phyloP scores from a whole-genome alignment of 2,797 vertebrate genomes.

The Myripristis murdjan region DNA sequence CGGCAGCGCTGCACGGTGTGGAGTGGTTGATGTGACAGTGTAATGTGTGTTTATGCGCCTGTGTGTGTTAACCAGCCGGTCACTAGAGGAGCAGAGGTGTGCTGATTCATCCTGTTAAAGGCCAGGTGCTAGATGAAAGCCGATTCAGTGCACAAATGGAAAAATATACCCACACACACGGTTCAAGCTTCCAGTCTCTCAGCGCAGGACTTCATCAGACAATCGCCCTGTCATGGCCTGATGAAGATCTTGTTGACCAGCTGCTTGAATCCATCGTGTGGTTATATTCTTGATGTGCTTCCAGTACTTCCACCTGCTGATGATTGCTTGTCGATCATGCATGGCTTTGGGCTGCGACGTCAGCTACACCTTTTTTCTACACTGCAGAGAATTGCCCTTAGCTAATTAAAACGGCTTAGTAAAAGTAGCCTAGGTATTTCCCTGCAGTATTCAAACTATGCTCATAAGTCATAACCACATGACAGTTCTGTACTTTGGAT shows the following conservation, averaged over 20 bases:
- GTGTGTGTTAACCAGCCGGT: conserved; percentile 51
- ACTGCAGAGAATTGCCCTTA: conserved; percentile 34
- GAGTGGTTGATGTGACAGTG: conserved; percentile 50
- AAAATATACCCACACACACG: not conserved
- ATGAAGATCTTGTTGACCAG: conserved; percentile 1
- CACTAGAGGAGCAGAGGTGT: conserved; percentile 26
- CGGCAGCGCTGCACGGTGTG: conserved; percentile 74
- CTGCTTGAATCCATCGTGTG: conserved; percentile 20
- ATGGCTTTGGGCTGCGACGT: conserved; percentile 57
- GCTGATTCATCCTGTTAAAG: conserved; percentile 36
- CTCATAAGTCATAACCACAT: conserved; percentile 47
- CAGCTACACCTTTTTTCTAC: conserved; percentile 32
- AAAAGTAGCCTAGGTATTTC: conserved; percentile 49
- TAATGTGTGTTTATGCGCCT: conserved; percentile 47
- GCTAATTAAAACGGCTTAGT: conserved; percentile 59
- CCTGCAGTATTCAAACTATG: conserved; percentile 59
- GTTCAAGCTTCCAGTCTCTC: conserved; percentile 2
- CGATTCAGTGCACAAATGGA: not conserved
- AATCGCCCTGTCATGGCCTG: not conserved
- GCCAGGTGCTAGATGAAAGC: conserved; percentile 27
- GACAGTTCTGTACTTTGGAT: conserved; percentile 56
- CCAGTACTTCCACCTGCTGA: conserved; percentile 10
- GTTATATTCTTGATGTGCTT: not conserved
- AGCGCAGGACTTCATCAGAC: conserved; percentile 14
- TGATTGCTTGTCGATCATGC: conserved; percentile 55